Evolutionary conservation across 1,140 invertebrate species (phyloP).

Genomic region (Drosophila pallidifrons): DNA sequence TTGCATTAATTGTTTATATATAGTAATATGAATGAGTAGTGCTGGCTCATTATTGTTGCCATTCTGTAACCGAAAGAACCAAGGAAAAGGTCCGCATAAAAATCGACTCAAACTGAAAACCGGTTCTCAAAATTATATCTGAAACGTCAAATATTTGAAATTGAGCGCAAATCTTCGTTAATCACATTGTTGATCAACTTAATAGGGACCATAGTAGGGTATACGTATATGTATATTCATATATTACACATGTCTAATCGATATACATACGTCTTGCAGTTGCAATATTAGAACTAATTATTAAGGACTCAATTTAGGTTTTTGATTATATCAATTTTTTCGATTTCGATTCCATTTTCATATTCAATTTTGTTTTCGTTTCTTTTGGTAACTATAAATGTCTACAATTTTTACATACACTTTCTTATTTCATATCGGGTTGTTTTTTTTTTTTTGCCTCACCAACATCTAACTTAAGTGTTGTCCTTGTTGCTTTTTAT

Average conservation of each 20-base stretch:
- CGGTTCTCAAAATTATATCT: slow-evolving; percentile 32
- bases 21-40: slow-evolving; percentile 12
- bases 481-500: slow-evolving; percentile 50
- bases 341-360: slow-evolving; percentile 32
- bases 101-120: slow-evolving; percentile 50
- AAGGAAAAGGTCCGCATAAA: slow-evolving; percentile 43
- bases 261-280: slow-evolving; percentile 53
- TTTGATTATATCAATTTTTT: slow-evolving; percentile 43
- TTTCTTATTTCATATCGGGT: slow-evolving; percentile 55
- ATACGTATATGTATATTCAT: slow-evolving; percentile 36
- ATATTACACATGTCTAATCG: slow-evolving; percentile 54
- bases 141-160: slow-evolving; percentile 18
- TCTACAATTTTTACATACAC: slow-evolving; percentile 71
- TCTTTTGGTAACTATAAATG: slow-evolving; percentile 31
- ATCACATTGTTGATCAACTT: slow-evolving; percentile 24
- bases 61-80: slow-evolving; percentile 59
- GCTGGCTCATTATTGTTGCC: slow-evolving; percentile 22
- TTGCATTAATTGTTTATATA: slow-evolving; percentile 5
- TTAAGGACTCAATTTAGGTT: slow-evolving; percentile 50
- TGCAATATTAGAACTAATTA: slow-evolving; percentile 58
- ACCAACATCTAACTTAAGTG: slow-evolving; percentile 69
- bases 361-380: slow-evolving; percentile 43
- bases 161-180: slow-evolving; percentile 46
- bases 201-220: slow-evolving; percentile 13
- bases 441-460: slow-evolving; percentile 41